Evolutionary conservation across 2,113 vertebrate genomes (phyloP).

Genomic region (Procapra przewalskii): DNA sequence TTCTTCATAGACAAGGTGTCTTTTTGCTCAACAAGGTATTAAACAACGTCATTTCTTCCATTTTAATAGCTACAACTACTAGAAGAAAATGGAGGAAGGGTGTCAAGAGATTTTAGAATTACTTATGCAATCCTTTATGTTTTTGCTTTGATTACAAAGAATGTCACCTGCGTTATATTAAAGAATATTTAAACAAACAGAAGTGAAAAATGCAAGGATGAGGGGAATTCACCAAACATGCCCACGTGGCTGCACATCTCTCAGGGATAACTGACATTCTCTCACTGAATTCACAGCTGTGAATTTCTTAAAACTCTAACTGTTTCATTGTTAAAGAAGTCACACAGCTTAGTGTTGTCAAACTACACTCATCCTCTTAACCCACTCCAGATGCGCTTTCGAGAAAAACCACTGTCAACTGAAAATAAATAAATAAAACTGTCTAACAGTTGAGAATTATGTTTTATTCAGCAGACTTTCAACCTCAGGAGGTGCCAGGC

Average conservation of each 20-base stretch:
- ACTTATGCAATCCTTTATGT: background rate
- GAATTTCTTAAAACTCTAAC: background rate
- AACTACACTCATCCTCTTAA: background rate
- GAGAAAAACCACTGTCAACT: background rate
- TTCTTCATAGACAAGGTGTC: background rate
- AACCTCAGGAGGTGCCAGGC: background rate
- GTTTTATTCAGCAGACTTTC: background rate
- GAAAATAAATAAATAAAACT: background rate
- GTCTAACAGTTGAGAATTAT: background rate
- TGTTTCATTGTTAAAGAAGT: background rate
- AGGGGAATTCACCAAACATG: background rate
- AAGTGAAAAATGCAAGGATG: background rate
- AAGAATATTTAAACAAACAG: background rate
- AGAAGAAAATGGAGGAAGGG: background rate
- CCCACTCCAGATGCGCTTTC: background rate
- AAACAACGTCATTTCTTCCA: background rate
- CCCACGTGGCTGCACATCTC: background rate
- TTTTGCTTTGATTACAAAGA: constrained; percentile 21
- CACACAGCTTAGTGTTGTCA: background rate
- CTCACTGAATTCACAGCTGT: background rate
- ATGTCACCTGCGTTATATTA: background rate
- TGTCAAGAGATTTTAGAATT: background rate
- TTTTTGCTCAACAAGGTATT: background rate
- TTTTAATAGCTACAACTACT: background rate
- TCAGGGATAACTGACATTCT: background rate